Evolutionary conservation across 2,888 invertebrate species (phyloP), one percentile per base, ranked within the genome.

Genomic region (Pheosia gnoma): DNA sequence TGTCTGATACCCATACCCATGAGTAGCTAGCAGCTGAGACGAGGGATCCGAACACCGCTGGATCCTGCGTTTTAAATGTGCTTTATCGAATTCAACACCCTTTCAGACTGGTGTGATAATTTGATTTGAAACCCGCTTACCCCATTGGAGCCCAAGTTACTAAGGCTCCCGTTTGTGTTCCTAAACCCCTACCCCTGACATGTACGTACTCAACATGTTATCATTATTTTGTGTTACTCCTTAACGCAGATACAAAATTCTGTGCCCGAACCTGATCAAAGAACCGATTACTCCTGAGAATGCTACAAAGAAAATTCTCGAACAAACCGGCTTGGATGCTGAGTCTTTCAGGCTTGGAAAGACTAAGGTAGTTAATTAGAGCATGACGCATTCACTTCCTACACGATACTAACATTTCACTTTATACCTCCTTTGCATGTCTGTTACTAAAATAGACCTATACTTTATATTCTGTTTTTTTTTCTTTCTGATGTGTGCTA

Each of bases 181-280:
- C 81, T 74, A 74, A 72, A 73, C 78, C 80, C 74, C 69, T 68
- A 63, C 60, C 74, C 71, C 73, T 25, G 66, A 39, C 68, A 76
- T 66, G 73, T 70, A 81, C 71, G 81, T 75, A 70, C 77, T 66
- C 83, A 78, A 84, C 80, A 82, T 83, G 67, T 86, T 87, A 84
- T 86, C 81, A 82, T 84, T 45, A 81, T 82, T 84, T 68, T 78
- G 11, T 91, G 84, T 91, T 47, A 88, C 85, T 91, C 86, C 85
- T 83, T 82, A 94, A 95, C 94, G 95, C 96, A 98, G 98, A 97
- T 99, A 99, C 97, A 98, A 98, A 96, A 99, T 99, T 96, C 97
- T 99, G 96, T 98, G 98, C 95, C 98, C 99, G 92, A 97, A 97
- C 94, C 96, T 95, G 90, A 90, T 97, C 91, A 96, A 95, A 95